These are phyloP conservation scores for Melanargia galathea DNA, from an alignment of 2,888 invertebrate genomes.

Conservation along the genomic window DNA sequence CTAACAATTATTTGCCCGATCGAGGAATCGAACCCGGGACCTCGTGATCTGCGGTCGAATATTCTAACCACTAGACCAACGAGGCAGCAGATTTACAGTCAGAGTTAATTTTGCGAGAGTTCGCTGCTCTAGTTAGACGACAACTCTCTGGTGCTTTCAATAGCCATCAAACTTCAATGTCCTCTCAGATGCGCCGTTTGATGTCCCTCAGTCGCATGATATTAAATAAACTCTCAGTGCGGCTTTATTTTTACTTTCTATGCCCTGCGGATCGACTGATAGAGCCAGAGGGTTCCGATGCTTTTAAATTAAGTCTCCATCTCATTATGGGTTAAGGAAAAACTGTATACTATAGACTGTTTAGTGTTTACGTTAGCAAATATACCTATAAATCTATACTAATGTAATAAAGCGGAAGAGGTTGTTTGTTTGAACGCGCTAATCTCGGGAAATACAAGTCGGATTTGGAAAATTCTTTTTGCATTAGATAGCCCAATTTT, in stretches of 20 bases:
- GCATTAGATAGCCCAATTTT: too few species aligned
- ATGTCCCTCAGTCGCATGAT: slow-evolving; percentile 49
- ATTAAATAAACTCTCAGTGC: slow-evolving; percentile 52
- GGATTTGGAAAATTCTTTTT: too few species aligned
- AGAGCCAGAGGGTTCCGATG: slow-evolving; percentile 37
- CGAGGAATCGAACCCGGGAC: too few species aligned
- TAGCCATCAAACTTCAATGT: slow-evolving; percentile 51
- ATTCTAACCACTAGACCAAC: too few species aligned
- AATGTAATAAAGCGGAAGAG: not conserved
- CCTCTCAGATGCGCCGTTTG: slow-evolving; percentile 49
- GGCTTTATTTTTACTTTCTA: slow-evolving; percentile 26
- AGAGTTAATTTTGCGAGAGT: not conserved
- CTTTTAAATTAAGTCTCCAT: slow-evolving; percentile 44
- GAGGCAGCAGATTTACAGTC: too few species aligned
- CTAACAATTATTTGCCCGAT: too few species aligned
- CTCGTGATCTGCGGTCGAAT: too few species aligned
- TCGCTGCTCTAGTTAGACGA: not conserved
- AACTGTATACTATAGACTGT: slow-evolving; percentile 14
- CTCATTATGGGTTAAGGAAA: slow-evolving; percentile 41
- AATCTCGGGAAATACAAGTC: too few species aligned
- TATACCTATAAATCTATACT: not conserved
- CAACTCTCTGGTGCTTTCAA: slow-evolving; percentile 27
- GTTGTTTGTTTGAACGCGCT: too few species aligned
- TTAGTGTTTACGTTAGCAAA: slow-evolving; percentile 20
- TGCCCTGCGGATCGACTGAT: slow-evolving; percentile 34